Conservation (phyloP, 2,113 vertebrate genomes). For the Limanda limanda region DNA sequence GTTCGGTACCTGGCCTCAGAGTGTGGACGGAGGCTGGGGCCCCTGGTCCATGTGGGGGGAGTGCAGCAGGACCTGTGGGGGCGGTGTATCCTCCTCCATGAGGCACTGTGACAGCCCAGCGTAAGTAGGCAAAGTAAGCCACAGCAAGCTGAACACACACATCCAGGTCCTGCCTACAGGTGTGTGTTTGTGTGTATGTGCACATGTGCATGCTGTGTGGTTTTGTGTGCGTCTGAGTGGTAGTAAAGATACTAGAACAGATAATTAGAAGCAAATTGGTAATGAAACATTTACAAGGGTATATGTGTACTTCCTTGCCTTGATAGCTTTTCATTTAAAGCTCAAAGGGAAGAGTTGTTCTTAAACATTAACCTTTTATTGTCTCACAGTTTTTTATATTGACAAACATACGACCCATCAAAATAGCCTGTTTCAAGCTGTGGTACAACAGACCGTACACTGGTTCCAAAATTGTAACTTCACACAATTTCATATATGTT, state of each 20-base stretch:
- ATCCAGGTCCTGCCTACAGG: conserved; percentile 69
- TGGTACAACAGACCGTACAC: too few relatives aligned
- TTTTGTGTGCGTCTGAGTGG: conserved; percentile 24
- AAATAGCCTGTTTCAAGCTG: too few relatives aligned
- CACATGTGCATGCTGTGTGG: conserved; percentile 14
- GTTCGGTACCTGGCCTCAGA: conserved; percentile 97
- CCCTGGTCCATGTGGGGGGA: conserved; percentile 96
- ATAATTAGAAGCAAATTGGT: not conserved
- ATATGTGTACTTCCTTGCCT: not conserved
- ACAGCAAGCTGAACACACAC: conserved; percentile 88
- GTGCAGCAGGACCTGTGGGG: conserved; percentile 98
- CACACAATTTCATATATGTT: too few relatives aligned
- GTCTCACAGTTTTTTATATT: too few relatives aligned
- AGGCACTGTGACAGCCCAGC: conserved; percentile 99
- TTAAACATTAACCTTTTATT: too few relatives aligned
- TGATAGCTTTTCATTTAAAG: not conserved
- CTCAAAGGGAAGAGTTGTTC: too few relatives aligned
- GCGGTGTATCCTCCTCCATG: conserved; percentile 96
- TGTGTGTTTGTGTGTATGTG: conserved; percentile 58
- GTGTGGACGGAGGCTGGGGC: conserved; percentile 93
- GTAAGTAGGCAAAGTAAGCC: conserved; percentile 99
- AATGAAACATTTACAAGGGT: conserved; percentile 5
- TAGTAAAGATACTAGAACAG: conserved; percentile 20
- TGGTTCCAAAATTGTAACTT: too few relatives aligned
- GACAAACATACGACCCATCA: too few relatives aligned